Evolutionary conservation across 2,797 vertebrate genomes (phyloP).

Genomic region (Ctenochaetus hawaiiensis): DNA sequence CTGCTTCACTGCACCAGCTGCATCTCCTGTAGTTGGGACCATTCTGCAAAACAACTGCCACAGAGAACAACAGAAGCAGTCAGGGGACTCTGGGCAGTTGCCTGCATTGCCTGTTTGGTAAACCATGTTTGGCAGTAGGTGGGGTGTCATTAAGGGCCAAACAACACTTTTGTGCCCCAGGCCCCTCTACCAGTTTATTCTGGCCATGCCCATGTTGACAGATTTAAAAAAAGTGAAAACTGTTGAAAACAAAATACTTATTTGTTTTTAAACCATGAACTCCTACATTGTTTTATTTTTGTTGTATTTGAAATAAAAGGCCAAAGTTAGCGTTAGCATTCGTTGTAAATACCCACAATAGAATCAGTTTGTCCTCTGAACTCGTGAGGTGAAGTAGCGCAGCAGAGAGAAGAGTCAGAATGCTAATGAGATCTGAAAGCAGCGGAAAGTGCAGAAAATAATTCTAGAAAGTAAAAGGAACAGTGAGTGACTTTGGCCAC

Average conservation of each 20-base stretch:
- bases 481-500: not conserved
- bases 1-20: no score
- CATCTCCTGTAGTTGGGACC: no score
- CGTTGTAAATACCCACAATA: not conserved
- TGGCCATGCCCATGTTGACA: no score
- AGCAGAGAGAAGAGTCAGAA: not conserved
- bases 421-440: conserved; percentile 1
- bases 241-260: no score
- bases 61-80: not conserved
- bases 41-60: not conserved
- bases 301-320: not conserved
- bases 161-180: not conserved
- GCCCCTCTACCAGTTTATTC: no score
- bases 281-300: no score
- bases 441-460: not conserved
- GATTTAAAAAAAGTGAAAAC: no score
- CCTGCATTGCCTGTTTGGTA: not conserved
- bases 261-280: no score
- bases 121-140: not conserved
- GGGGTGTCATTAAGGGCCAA: no score
- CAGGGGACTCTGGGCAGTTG: not conserved
- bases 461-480: not conserved
- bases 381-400: not conserved
- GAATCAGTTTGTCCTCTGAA: conserved; percentile 1
- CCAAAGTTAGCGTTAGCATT: not conserved